A percentile compares a stretch with the other conserved stretches of the same genome.
Conservation (phyloP, 1,140 invertebrate species). For the Bathynomus jamesi region DNA sequence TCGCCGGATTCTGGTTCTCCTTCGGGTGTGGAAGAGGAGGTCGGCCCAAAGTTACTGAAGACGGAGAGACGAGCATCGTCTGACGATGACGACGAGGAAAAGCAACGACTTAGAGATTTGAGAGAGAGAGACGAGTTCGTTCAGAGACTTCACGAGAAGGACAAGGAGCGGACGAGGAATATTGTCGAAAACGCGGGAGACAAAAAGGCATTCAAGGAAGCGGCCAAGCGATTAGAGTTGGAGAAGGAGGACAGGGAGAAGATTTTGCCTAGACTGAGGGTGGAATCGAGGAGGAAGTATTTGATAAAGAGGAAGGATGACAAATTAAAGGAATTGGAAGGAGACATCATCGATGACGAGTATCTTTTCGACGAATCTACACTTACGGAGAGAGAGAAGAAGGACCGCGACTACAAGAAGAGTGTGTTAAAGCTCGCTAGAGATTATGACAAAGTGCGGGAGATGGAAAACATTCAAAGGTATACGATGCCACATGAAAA, state of each 20-base stretch:
- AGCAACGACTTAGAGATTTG: constrained; percentile 61
- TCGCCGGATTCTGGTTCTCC: constrained; percentile 16
- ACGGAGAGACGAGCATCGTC: constrained; percentile 16
- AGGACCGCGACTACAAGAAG: constrained; percentile 82
- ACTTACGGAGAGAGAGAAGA: constrained; percentile 75
- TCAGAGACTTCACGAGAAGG: constrained; percentile 73
- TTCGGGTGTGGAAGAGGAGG: constrained; percentile 12
- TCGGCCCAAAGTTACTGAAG: constrained; percentile 31
- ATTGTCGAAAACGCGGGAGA: constrained; percentile 57
- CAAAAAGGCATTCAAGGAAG: constrained; percentile 77
- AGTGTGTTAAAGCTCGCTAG: constrained; percentile 82
- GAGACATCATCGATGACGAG: constrained; percentile 92
- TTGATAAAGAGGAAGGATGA: constrained; percentile 91
- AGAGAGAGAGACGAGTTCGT: constrained; percentile 84
- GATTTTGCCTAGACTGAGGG: constrained; percentile 74
- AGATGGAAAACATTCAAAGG: constrained; percentile 81
- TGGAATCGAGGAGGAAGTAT: constrained; percentile 89
- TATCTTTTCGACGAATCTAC: constrained; percentile 80
- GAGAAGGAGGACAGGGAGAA: constrained; percentile 76
- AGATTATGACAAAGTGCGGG: constrained; percentile 88
- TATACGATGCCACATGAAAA: constrained; percentile 85
- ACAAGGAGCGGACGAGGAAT: constrained; percentile 81
- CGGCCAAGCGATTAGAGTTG: constrained; percentile 80
- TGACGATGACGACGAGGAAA: constrained; percentile 51
- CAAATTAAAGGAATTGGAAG: constrained; percentile 91